phyloP scores from a whole-genome alignment of 2,113 vertebrate species.

The Ia io region DNA sequence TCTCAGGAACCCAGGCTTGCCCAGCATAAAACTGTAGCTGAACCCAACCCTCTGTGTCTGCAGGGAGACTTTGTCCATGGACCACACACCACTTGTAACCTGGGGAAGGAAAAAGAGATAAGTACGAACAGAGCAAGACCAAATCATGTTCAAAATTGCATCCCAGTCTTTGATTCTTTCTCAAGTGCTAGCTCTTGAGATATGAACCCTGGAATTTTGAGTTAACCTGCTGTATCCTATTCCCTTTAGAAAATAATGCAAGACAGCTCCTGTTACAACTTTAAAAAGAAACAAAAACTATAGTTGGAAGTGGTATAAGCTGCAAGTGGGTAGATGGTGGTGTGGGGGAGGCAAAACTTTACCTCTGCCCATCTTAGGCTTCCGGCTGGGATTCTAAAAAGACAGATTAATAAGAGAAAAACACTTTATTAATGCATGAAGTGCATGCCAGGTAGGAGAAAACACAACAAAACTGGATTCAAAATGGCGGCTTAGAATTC shows the following conservation, averaged over 20 bases:
- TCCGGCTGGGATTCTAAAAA: neutral
- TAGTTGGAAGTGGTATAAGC: neutral
- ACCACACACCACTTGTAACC: slow-evolving; percentile 65
- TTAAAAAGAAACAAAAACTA: neutral
- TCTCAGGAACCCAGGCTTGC: slow-evolving; percentile 70
- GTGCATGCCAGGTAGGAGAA: neutral
- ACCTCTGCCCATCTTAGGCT: neutral
- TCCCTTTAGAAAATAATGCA: neutral
- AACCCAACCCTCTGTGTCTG: slow-evolving; percentile 19
- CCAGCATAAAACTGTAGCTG: slow-evolving; percentile 66
- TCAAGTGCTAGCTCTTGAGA: neutral
- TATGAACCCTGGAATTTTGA: neutral
- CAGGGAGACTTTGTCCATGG: slow-evolving; percentile 55
- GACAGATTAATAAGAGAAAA: neutral
- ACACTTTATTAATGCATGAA: neutral
- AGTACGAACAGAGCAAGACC: neutral
- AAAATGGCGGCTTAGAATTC: neutral
- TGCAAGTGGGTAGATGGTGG: neutral
- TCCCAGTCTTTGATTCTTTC: neutral
- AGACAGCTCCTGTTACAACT: neutral
- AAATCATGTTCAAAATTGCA: neutral
- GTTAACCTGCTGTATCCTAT: neutral
- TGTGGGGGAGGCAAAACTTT: neutral
- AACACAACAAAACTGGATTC: neutral
- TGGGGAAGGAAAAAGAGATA: neutral